Conservation (phyloP, 2,113 vertebrate genomes). For the Apaloderma vittatum region DNA sequence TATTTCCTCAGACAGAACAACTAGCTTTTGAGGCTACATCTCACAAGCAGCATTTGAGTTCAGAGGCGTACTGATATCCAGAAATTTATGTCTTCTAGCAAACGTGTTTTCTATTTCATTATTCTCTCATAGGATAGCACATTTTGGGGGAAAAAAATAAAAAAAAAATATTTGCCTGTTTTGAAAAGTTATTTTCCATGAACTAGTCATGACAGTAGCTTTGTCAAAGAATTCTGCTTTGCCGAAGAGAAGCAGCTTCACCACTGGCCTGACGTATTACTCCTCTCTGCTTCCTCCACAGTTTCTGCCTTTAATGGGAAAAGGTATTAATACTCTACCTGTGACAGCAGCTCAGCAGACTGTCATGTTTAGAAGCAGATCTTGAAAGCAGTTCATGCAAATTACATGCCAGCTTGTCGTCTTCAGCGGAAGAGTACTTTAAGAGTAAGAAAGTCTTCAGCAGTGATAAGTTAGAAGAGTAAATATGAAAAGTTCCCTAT, state of each 20-base stretch:
- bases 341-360: conserved; percentile 46
- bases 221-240: neutral
- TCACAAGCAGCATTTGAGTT: neutral
- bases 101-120: neutral
- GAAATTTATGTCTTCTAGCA: neutral
- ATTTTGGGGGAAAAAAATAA: neutral
- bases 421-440: neutral
- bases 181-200: neutral
- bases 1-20: neutral
- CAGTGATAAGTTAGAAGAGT: conserved; percentile 24
- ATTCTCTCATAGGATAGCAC: neutral
- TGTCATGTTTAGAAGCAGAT: conserved; percentile 62
- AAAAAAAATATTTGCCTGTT: neutral
- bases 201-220: neutral
- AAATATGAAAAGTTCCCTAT: neutral
- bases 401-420: conserved; percentile 31
- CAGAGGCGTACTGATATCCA: neutral
- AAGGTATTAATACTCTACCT: conserved; percentile 17
- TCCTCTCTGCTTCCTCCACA: neutral
- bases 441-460: neutral
- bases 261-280: neutral
- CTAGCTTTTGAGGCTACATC: neutral
- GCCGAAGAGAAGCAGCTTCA: neutral
- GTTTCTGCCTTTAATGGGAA: conserved; percentile 20
- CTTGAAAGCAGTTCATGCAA: conserved; percentile 60